These are phyloP conservation scores for Cephus runcator DNA, from an alignment of 2,888 invertebrate species.

Conservation along the genomic window DNA sequence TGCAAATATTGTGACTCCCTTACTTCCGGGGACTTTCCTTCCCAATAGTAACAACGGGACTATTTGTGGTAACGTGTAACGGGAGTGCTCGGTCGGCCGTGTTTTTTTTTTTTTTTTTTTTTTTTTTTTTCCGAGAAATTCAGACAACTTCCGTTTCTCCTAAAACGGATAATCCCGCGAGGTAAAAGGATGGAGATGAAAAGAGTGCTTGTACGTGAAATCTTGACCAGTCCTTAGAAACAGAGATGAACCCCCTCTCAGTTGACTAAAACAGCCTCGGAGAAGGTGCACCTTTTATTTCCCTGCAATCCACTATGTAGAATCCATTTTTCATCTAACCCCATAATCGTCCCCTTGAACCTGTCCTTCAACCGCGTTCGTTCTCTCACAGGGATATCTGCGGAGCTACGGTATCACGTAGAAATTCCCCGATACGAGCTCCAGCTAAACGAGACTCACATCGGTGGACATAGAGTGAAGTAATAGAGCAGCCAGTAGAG, in stretches of 20 bases:
- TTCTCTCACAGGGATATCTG: neutral
- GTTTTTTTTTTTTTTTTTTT: neutral
- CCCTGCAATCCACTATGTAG: neutral
- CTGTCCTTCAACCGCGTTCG: too few species aligned
- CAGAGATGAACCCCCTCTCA: neutral
- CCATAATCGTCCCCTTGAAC: neutral
- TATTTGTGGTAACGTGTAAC: neutral
- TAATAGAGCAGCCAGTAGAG: constrained; percentile 3
- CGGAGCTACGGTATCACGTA: neutral
- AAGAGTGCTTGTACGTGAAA: neutral
- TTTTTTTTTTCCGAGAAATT: neutral
- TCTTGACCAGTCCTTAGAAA: neutral
- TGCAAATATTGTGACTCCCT: neutral
- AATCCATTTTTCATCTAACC: neutral
- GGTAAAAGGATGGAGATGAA: neutral
- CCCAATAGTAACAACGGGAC: neutral
- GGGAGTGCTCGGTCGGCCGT: neutral
- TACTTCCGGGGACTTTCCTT: neutral
- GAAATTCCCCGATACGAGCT: neutral
- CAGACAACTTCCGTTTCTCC: neutral
- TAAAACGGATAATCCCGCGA: neutral
- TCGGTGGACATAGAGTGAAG: neutral
- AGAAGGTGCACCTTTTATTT: neutral
- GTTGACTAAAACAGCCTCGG: too few species aligned
- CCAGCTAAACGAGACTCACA: neutral